These are phyloP conservation scores for Lepidurus apus DNA, from an alignment of 1,140 invertebrate species.

Conservation along the genomic window DNA sequence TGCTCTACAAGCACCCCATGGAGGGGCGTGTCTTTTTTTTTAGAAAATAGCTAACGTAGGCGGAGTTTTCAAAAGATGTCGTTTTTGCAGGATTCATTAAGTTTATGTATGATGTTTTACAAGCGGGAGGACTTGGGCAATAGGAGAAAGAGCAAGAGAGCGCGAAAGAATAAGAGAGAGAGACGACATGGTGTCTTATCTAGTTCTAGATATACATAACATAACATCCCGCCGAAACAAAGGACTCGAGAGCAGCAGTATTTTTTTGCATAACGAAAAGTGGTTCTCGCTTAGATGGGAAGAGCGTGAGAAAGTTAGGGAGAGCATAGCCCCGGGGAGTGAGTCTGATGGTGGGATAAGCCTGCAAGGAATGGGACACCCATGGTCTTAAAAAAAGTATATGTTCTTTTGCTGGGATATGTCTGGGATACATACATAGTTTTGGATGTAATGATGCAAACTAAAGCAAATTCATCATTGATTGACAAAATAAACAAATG, in stretches of 20 bases:
- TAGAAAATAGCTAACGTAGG: no score
- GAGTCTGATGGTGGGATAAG: conserved; percentile 13
- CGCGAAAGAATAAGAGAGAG: background rate
- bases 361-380: conserved; percentile 16
- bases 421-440: background rate
- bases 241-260: background rate
- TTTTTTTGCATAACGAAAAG: conserved; percentile 18
- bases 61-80: no score
- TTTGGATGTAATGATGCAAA: background rate
- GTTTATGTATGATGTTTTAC: background rate
- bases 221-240: background rate
- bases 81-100: background rate
- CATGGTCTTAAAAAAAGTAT: background rate
- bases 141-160: conserved; percentile 1
- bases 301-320: conserved; percentile 17
- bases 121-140: background rate
- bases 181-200: background rate
- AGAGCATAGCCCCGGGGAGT: conserved; percentile 4
- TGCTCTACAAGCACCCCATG: background rate
- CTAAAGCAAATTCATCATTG: background rate
- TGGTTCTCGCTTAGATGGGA: conserved; percentile 9
- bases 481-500: conserved; percentile 19
- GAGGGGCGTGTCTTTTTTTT: background rate
- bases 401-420: background rate
- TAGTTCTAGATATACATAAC: conserved; percentile 4